phyloP scores from a whole-genome alignment of 2,797 vertebrate species.

The Gephyroberyx darwinii region DNA sequence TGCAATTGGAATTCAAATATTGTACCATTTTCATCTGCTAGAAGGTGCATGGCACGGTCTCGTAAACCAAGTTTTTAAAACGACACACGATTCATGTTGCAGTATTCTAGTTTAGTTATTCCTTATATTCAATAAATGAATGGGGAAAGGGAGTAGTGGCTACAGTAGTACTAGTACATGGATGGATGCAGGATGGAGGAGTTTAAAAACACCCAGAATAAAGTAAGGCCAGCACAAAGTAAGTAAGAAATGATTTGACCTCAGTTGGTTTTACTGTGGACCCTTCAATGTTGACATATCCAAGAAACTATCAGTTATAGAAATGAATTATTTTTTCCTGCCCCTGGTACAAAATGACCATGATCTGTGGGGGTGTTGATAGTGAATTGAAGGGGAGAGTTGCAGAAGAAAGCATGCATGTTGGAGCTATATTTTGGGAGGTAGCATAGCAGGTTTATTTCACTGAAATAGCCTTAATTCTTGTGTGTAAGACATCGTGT shows the following conservation, averaged over 20 bases:
- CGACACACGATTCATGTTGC: slow-evolving; percentile 7
- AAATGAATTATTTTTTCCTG: background rate
- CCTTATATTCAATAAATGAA: slow-evolving; percentile 47
- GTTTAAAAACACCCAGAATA: background rate
- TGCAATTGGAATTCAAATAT: background rate
- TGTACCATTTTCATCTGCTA: background rate
- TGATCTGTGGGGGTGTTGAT: no score
- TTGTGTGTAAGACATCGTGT: no score
- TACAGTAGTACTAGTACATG: background rate
- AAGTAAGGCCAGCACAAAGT: background rate
- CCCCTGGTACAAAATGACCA: background rate
- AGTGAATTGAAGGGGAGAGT: no score
- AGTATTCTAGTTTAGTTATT: background rate
- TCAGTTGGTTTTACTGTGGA: background rate
- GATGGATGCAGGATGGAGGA: background rate
- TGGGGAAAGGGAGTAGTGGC: background rate
- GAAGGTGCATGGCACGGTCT: background rate
- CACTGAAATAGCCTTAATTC: no score
- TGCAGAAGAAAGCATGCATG: no score
- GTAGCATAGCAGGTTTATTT: no score
- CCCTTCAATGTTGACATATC: background rate
- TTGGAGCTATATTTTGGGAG: no score
- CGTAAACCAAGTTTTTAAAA: slow-evolving; percentile 19
- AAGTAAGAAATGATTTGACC: background rate
- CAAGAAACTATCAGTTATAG: background rate